phyloP scores from a whole-genome alignment of 2,888 invertebrate species.

The Polydrusus cervinus region DNA sequence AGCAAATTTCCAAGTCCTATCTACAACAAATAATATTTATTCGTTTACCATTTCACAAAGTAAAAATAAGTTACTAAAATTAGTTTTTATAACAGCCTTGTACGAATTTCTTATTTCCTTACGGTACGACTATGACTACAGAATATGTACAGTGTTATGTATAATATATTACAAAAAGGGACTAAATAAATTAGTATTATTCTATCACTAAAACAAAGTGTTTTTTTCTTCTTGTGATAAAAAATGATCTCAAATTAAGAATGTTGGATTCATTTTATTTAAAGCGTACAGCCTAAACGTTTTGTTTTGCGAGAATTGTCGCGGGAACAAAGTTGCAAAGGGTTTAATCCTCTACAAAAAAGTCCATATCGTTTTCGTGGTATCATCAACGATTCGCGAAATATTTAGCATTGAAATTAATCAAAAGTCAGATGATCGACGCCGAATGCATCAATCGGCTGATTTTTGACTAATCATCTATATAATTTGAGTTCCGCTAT shows the following conservation, averaged over 20 bases:
- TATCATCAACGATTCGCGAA: too few relatives aligned
- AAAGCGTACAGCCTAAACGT: neutral
- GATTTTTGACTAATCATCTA: too few relatives aligned
- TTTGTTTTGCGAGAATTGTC: too few relatives aligned
- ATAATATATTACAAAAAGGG: constrained; percentile 44
- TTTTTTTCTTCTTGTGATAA: constrained; percentile 15
- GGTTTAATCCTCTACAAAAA: too few relatives aligned
- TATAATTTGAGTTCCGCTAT: too few relatives aligned
- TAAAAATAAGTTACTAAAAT: constrained; percentile 43
- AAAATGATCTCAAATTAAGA: constrained; percentile 8
- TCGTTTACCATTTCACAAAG: constrained; percentile 14
- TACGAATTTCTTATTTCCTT: constrained; percentile 48
- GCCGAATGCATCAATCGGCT: too few relatives aligned
- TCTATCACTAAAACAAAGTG: constrained; percentile 29
- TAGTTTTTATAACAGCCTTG: constrained; percentile 51
- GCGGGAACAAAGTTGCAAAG: too few relatives aligned
- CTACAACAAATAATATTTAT: constrained; percentile 11
- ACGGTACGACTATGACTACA: constrained; percentile 39
- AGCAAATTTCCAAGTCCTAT: constrained; percentile 8
- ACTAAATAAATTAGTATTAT: constrained; percentile 44
- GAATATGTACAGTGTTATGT: constrained; percentile 41
- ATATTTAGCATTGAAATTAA: too few relatives aligned
- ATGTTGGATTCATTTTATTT: neutral
- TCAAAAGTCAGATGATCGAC: too few relatives aligned
- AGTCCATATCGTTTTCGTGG: too few relatives aligned